These are phyloP conservation scores for Trachymyrmex cornetzi DNA, from an alignment of 1,140 invertebrate species.

Conservation along the genomic window DNA sequence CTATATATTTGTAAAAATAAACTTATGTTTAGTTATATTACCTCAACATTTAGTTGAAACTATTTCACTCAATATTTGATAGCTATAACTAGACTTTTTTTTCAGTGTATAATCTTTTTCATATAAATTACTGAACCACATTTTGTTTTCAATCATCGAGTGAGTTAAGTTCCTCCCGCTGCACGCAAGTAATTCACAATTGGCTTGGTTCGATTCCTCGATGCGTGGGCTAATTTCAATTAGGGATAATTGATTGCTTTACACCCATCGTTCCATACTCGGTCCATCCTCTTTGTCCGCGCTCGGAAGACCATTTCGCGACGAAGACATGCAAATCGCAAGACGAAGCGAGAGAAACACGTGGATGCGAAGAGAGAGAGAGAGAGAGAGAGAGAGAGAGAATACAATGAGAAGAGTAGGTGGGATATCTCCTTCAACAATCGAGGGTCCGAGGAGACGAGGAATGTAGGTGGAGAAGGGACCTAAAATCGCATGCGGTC, in stretches of 20 bases:
- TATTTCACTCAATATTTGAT: no score
- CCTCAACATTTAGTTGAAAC: no score
- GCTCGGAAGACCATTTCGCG: conserved; percentile 43
- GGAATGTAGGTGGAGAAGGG: background rate
- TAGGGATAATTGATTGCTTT: conserved; percentile 67
- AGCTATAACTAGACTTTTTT: no score
- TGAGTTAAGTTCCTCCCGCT: conserved; percentile 18
- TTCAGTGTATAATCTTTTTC: background rate
- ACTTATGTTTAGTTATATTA: no score
- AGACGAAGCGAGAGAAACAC: conserved; percentile 2
- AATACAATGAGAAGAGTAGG: background rate
- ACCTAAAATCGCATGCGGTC: conserved; percentile 74
- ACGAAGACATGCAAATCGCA: conserved; percentile 21
- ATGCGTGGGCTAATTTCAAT: conserved; percentile 63
- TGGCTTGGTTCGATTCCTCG: conserved; percentile 48
- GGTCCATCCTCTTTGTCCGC: conserved; percentile 46
- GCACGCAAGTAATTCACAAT: conserved; percentile 50
- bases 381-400: background rate
- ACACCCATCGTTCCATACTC: conserved; percentile 57
- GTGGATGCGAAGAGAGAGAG: background rate
- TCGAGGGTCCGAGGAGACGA: conserved; percentile 21
- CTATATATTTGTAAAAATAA: no score
- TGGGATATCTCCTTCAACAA: conserved; percentile 59
- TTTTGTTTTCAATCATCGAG: conserved; percentile 12
- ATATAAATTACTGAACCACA: background rate